Evolutionary conservation across 2,888 invertebrate genomes (phyloP).

Genomic region (Cremastinae sp.): DNA sequence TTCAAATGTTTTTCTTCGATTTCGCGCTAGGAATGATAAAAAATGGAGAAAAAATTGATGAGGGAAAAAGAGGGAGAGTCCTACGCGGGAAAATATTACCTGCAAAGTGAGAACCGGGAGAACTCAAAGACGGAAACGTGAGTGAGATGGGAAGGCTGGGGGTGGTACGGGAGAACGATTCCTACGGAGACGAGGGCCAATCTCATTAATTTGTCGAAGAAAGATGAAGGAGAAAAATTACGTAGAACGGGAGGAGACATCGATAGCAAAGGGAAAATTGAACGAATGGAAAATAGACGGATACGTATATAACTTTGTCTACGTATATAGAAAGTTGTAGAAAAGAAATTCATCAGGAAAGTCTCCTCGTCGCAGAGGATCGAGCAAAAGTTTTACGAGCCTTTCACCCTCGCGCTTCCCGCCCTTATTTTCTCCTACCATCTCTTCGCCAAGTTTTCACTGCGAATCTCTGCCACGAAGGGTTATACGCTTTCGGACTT

Average conservation of each 20-base stretch:
- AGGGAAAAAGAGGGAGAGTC: slow-evolving; percentile 14
- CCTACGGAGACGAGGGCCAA: slow-evolving; percentile 61
- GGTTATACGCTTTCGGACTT: slow-evolving; percentile 11
- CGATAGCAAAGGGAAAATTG: slow-evolving; percentile 43
- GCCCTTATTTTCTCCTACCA: slow-evolving; percentile 1
- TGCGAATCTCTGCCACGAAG: slow-evolving; percentile 37
- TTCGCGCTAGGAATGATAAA: slow-evolving; percentile 18
- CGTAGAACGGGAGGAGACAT: slow-evolving; percentile 30
- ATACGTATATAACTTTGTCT: slow-evolving; percentile 3
- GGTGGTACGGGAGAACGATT: slow-evolving; percentile 22
- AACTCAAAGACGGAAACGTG: slow-evolving; percentile 31
- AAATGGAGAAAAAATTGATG: slow-evolving; percentile 7
- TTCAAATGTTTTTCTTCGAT: slow-evolving; percentile 59
- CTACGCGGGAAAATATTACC: slow-evolving; percentile 38
- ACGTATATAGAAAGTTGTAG: slow-evolving; percentile 6
- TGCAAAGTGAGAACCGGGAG: neutral
- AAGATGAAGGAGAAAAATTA: slow-evolving; percentile 47
- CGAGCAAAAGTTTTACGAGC: slow-evolving; percentile 32
- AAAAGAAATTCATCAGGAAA: slow-evolving; percentile 43
- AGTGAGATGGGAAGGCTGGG: slow-evolving; percentile 36
- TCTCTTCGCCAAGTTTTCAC: slow-evolving; percentile 35
- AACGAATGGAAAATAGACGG: slow-evolving; percentile 44
- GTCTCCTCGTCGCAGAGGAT: neutral
- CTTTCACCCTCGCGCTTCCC: neutral
- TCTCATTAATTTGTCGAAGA: slow-evolving; percentile 74